These are phyloP conservation scores for Rhegmatorhina hoffmannsi DNA, from an alignment of 2,113 vertebrate species.

Conservation along the genomic window DNA sequence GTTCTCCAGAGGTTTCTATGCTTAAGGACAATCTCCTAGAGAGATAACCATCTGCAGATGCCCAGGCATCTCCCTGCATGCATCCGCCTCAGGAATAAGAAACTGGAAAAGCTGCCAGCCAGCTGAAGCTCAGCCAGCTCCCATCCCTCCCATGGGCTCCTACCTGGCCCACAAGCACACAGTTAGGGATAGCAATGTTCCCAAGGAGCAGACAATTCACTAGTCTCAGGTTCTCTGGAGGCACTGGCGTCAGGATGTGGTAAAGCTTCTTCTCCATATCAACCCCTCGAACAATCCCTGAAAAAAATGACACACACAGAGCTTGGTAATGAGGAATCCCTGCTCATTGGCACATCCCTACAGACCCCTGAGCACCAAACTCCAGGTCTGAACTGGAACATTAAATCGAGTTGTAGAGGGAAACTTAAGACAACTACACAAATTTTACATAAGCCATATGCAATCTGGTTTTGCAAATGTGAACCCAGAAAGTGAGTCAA, in stretches of 20 bases:
- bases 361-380: rapidly evolving
- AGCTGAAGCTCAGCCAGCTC: background rate
- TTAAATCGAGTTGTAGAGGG: rapidly evolving
- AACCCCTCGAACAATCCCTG: constrained; percentile 90
- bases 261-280: constrained; percentile 87
- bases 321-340: background rate
- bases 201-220: constrained; percentile 95
- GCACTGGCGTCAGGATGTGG: constrained; percentile 85
- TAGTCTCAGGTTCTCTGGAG: constrained; percentile 76
- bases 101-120: background rate
- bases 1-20: background rate
- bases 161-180: constrained; percentile 87
- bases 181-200: constrained; percentile 80
- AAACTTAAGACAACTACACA: background rate
- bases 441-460: background rate
- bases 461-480: rapidly evolving
- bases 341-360: rapidly evolving
- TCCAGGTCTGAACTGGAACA: rapidly evolving
- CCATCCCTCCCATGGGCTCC: background rate
- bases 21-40: background rate
- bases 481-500: background rate
- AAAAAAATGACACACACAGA: background rate
- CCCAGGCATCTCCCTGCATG: background rate
- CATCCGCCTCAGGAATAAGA: background rate
- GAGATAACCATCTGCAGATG: background rate